Percentiles rank a stretch among this genome's conserved stretches.
Evolutionary conservation across 1,140 invertebrate species (phyloP).

Genomic region (Nasonia longicornis): DNA sequence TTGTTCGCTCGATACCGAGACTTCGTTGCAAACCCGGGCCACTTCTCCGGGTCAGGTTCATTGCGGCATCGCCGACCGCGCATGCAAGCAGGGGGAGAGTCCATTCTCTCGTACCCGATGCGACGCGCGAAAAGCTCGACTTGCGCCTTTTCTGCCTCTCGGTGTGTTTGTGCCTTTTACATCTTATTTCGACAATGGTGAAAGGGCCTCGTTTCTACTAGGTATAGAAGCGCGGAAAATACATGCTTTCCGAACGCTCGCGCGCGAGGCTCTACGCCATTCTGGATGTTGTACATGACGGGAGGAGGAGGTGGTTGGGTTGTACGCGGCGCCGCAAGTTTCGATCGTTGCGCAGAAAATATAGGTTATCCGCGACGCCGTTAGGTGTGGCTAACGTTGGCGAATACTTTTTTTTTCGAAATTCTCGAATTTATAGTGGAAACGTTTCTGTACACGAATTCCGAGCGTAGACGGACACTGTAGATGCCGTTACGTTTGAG

Average conservation of each 20-base stretch:
- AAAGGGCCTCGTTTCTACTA: too few species aligned
- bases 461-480: neutral
- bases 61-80: slow-evolving; percentile 19
- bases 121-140: neutral
- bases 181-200: neutral
- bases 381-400: slow-evolving; percentile 29
- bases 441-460: neutral
- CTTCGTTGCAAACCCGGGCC: neutral
- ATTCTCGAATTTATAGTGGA: neutral
- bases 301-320: too few species aligned
- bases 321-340: slow-evolving; percentile 24
- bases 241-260: neutral
- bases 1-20: neutral
- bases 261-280: neutral
- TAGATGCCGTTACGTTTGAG: neutral
- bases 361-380: slow-evolving; percentile 5
- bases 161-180: neutral
- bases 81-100: slow-evolving; percentile 30
- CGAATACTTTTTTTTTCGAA: neutral
- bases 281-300: neutral
- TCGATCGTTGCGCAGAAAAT: slow-evolving; percentile 42
- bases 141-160: neutral
- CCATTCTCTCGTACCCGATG: slow-evolving; percentile 15
- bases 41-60: neutral
- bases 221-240: too few species aligned